A percentile compares a stretch with the other conserved stretches of the same genome.
phyloP scores from a whole-genome alignment of 1,140 invertebrate genomes.

The Tribolium madens region DNA sequence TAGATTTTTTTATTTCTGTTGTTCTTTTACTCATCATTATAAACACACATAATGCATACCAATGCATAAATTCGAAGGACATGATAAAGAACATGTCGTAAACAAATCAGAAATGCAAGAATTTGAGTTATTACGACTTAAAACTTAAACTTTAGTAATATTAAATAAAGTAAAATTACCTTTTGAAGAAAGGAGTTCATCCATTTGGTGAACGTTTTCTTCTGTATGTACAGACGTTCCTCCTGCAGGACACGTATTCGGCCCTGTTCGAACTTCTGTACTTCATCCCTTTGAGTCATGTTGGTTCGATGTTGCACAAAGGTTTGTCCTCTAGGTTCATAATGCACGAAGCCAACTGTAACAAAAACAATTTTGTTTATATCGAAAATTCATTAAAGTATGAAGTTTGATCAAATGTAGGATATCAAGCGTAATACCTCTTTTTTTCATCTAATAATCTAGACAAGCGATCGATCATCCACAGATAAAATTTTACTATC shows the following conservation, averaged over 20 bases:
- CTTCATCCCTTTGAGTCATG: conserved; percentile 91
- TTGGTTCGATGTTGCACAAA: conserved; percentile 69
- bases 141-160: too few species aligned
- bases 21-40: too few species aligned
- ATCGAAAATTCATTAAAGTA: not conserved
- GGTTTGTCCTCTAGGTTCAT: conserved; percentile 58
- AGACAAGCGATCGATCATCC: not conserved
- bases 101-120: not conserved
- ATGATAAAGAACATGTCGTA: not conserved
- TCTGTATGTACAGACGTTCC: conserved; percentile 97
- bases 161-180: conserved; percentile 69
- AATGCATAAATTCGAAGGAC: too few species aligned
- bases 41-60: too few species aligned
- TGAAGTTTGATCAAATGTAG: not conserved
- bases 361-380: conserved; percentile 47
- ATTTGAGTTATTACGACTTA: not conserved
- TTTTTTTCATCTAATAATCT: not conserved
- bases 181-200: conserved; percentile 98
- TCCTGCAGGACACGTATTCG: conserved; percentile 96
- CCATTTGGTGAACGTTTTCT: conserved; percentile 99
- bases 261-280: conserved; percentile 95
- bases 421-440: conserved; percentile 13
- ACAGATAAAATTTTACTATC: not conserved
- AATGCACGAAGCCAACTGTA: conserved; percentile 61
- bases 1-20: too few species aligned